Evolutionary conservation across 2,797 vertebrate species (phyloP).

Genomic region (Phataginus tetradactyla): DNA sequence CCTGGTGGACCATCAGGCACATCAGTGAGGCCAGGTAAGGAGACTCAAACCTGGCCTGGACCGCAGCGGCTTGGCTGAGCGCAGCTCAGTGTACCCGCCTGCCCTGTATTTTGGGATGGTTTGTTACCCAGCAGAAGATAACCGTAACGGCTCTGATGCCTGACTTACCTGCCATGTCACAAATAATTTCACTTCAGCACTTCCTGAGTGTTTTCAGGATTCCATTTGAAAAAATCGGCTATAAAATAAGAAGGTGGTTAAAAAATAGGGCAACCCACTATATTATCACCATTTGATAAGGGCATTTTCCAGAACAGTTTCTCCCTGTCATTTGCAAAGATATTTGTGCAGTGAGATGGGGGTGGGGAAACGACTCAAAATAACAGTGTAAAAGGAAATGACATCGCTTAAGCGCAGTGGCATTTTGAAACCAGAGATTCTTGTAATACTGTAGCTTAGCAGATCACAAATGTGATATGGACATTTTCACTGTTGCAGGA

Average conservation of each 20-base stretch:
- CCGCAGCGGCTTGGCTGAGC: not conserved
- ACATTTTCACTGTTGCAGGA: not conserved
- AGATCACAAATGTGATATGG: not conserved
- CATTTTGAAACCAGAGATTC: conserved; percentile 72
- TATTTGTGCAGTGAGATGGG: conserved; percentile 56
- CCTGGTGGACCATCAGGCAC: not conserved
- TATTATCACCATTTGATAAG: conserved; percentile 51
- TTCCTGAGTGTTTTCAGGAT: not conserved
- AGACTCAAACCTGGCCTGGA: not conserved
- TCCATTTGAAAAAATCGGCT: not conserved
- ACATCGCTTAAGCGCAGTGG: conserved; percentile 54
- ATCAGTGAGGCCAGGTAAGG: not conserved
- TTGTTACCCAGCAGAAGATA: not conserved
- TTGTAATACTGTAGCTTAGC: conserved; percentile 24
- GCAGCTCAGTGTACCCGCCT: not conserved
- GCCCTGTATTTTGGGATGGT: not conserved
- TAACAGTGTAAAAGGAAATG: conserved; percentile 49
- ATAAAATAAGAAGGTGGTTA: conserved; percentile 61
- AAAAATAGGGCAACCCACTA: conserved; percentile 62
- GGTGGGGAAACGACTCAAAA: conserved; percentile 60
- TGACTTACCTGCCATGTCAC: not conserved
- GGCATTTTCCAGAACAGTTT: conserved; percentile 60
- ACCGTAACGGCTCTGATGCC: not conserved
- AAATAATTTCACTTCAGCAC: not conserved
- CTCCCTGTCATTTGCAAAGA: conserved; percentile 51